These are phyloP conservation scores for Leptoteleia sp. DNA, from an alignment of 1,140 invertebrate species.

Conservation along the genomic window DNA sequence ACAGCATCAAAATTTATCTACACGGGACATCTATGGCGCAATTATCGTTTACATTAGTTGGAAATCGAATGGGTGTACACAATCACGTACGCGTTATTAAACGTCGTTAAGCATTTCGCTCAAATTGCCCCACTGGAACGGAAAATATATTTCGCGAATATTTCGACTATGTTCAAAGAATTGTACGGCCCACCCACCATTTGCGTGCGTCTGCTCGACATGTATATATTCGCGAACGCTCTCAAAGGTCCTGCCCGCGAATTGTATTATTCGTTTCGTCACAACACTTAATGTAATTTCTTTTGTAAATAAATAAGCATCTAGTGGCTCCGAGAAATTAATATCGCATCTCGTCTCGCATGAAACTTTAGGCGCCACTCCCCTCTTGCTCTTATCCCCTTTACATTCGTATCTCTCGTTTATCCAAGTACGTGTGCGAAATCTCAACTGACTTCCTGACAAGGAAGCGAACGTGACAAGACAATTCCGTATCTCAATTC, in stretches of 20 bases:
- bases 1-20: slow-evolving; percentile 19
- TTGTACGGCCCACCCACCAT: no score
- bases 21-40: slow-evolving; percentile 4
- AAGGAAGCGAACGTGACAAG: slow-evolving; percentile 41
- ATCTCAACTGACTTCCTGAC: slow-evolving; percentile 37
- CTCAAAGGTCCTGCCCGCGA: no score
- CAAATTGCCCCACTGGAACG: slow-evolving; percentile 9
- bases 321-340: slow-evolving; percentile 5
- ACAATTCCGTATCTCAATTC: no score
- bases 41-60: slow-evolving; percentile 15
- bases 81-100: slow-evolving; percentile 18
- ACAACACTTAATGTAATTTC: neutral
- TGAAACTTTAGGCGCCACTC: slow-evolving; percentile 38
- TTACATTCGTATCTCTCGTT: slow-evolving; percentile 47
- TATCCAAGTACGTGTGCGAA: slow-evolving; percentile 49
- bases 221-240: no score
- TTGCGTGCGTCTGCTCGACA: neutral
- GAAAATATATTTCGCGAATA: slow-evolving; percentile 13
- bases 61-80: slow-evolving; percentile 16
- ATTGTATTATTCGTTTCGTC: neutral
- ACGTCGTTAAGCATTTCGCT: slow-evolving; percentile 8
- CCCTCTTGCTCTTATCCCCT: neutral
- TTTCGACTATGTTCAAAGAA: neutral
- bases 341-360: slow-evolving; percentile 43
- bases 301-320: slow-evolving; percentile 12